These are phyloP conservation scores for Lepidochrysops patricia DNA, from an alignment of 2,888 invertebrate genomes.

Conservation along the genomic window DNA sequence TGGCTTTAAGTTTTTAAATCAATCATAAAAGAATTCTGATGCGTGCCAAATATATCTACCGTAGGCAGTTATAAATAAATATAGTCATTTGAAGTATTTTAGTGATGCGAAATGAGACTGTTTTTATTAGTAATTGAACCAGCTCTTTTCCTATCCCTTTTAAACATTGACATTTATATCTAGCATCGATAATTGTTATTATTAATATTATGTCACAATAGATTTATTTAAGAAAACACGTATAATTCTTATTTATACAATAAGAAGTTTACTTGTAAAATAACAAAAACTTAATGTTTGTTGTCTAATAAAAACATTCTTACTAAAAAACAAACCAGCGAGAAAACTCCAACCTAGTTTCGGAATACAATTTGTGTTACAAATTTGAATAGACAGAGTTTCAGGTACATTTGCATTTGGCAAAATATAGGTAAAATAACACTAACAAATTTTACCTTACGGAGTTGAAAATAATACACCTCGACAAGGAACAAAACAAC, in stretches of 20 bases:
- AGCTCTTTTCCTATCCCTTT: too few species aligned
- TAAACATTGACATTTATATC: too few species aligned
- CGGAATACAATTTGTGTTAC: constrained; percentile 6
- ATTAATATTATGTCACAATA: too few species aligned
- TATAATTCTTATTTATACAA: too few species aligned
- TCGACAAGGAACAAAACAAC: neutral
- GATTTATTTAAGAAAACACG: too few species aligned
- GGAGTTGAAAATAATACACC: neutral
- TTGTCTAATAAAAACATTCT: too few species aligned
- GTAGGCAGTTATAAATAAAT: too few species aligned
- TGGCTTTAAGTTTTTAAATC: constrained; percentile 4
- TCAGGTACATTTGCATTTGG: constrained; percentile 3
- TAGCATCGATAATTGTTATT: too few species aligned
- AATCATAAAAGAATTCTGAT: neutral
- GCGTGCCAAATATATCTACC: neutral
- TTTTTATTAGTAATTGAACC: too few species aligned
- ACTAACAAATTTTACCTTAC: neutral
- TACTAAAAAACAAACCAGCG: neutral
- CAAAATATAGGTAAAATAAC: neutral
- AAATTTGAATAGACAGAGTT: constrained; percentile 9
- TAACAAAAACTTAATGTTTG: neutral
- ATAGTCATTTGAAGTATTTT: too few species aligned
- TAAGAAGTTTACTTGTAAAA: too few species aligned
- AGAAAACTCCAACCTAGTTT: constrained; percentile 6
- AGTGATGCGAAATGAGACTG: too few species aligned